phyloP scores from a whole-genome alignment of 2,888 invertebrate species.

The Platycheirus rosarum region DNA sequence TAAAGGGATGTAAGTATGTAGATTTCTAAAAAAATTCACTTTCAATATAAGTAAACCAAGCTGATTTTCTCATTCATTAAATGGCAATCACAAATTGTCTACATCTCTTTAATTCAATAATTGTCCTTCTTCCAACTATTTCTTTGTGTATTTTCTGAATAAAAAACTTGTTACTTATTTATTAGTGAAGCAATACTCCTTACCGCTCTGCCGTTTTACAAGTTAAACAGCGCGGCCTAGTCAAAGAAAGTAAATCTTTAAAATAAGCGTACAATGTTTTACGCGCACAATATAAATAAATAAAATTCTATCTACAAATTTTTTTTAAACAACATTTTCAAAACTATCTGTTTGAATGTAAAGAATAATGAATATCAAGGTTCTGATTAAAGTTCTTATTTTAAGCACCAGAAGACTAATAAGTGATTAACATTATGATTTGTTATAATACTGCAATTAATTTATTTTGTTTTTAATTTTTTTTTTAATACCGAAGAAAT shows the following conservation, averaged over 20 bases:
- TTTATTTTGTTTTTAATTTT: no score
- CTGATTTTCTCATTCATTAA: constrained; percentile 17
- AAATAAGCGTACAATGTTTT: constrained; percentile 39
- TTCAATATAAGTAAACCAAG: constrained; percentile 22
- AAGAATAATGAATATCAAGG: background rate
- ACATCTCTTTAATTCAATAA: constrained; percentile 5
- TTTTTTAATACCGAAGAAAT: no score
- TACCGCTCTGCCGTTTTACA: constrained; percentile 18
- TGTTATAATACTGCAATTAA: no score
- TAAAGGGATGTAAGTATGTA: constrained; percentile 24
- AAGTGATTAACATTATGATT: no score
- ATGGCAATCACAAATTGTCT: constrained; percentile 16
- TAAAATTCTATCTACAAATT: constrained; percentile 7
- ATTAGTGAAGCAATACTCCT: constrained; percentile 38
- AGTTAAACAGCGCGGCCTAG: constrained; percentile 57
- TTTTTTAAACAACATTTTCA: background rate
- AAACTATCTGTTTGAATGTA: background rate
- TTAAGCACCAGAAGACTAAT: no score
- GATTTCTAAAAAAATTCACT: constrained; percentile 22
- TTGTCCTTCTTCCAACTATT: constrained; percentile 13
- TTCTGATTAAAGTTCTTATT: no score
- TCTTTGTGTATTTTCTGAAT: constrained; percentile 20
- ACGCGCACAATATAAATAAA: constrained; percentile 60
- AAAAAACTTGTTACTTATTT: constrained; percentile 25
- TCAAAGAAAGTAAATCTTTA: constrained; percentile 54